Evolutionary conservation across 1,140 invertebrate species (phyloP).

Genomic region (Cydia amplana): DNA sequence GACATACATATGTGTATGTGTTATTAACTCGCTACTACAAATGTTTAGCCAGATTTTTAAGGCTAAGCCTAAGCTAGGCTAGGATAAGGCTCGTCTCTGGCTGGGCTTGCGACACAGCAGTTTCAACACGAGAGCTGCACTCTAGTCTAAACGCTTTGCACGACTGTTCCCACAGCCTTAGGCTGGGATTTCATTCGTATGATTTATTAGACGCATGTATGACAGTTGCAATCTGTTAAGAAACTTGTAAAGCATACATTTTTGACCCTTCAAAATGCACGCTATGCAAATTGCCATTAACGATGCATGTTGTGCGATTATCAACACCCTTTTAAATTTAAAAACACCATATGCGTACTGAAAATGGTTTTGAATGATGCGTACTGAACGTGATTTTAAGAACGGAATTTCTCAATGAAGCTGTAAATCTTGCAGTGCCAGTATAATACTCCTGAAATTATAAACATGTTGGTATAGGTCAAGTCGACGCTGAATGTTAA

Average conservation of each 20-base stretch:
- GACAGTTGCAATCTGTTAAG: constrained; percentile 8
- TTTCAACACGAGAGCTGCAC: constrained; percentile 21
- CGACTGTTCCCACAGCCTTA: constrained; percentile 29
- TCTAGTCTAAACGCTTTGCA: constrained; percentile 31
- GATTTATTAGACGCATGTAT: constrained; percentile 27
- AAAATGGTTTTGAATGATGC: no score
- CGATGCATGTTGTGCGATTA: no score
- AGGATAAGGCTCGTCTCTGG: constrained; percentile 15
- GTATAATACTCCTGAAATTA: neutral
- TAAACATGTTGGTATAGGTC: neutral
- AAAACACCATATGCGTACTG: no score
- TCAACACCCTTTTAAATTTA: no score
- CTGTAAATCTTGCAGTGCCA: no score
- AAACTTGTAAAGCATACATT: neutral
- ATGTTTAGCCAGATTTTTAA: neutral
- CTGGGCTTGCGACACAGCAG: constrained; percentile 20
- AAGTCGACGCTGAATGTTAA: neutral
- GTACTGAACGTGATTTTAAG: no score
- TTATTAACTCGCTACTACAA: neutral
- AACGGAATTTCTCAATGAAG: no score
- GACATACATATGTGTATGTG: neutral
- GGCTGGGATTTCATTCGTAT: constrained; percentile 6
- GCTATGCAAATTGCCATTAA: neutral
- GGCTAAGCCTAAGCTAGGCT: constrained; percentile 3
- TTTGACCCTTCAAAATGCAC: neutral